phyloP scores from a whole-genome alignment of 2,113 vertebrate genomes.

The Xerus inauris region DNA sequence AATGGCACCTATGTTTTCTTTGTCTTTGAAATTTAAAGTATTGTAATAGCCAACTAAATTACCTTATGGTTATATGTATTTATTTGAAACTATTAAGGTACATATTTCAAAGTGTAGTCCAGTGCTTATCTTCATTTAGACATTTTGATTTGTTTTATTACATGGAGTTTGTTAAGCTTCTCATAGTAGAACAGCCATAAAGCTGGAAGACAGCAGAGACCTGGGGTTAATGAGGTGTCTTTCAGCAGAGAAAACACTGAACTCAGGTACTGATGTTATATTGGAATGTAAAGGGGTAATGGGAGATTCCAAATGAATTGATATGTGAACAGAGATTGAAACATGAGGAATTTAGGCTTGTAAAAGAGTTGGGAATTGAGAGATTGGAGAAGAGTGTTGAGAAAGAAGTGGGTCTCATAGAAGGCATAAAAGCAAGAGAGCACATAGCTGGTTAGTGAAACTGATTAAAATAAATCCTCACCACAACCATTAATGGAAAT shows the following conservation, averaged over 20 bases:
- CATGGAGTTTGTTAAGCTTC: neutral
- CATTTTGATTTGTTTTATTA: neutral
- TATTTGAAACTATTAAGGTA: neutral
- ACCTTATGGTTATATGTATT: neutral
- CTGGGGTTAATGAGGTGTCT: neutral
- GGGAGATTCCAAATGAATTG: neutral
- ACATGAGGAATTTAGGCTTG: neutral
- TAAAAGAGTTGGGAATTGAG: neutral
- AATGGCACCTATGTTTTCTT: constrained; percentile 9
- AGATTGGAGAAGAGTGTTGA: neutral
- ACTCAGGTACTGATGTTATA: neutral
- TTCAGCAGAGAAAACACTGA: neutral
- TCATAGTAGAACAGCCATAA: neutral
- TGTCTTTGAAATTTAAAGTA: constrained; percentile 36
- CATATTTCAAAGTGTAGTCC: neutral
- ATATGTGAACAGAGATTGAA: neutral
- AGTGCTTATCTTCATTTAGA: neutral
- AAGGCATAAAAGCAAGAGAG: neutral
- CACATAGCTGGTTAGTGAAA: neutral
- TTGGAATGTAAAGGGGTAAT: neutral
- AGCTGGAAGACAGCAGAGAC: neutral
- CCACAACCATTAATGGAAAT: neutral
- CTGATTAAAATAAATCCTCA: neutral
- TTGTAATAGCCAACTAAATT: constrained; percentile 18
- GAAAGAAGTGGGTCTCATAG: neutral